Percentiles rank a stretch among this genome's conserved stretches.
phyloP scores from a whole-genome alignment of 2,888 invertebrate species.

The Mythimna vitellina region DNA sequence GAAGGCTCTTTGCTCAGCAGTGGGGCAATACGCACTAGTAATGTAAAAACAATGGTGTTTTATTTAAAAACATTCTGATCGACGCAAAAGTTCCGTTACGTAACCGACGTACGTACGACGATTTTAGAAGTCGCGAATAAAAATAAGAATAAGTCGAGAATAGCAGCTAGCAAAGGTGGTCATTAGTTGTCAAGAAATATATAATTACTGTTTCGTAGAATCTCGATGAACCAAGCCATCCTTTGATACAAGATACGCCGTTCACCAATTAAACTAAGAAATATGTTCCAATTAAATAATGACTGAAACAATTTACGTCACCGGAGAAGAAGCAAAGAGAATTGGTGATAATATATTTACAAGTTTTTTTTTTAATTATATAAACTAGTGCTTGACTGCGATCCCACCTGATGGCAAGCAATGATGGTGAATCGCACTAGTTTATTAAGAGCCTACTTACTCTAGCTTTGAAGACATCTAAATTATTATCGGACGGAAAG shows the following conservation, averaged over 20 bases:
- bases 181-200: constrained; percentile 38
- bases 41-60: background rate
- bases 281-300: constrained; percentile 32
- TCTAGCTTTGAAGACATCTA: no score
- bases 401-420: no score
- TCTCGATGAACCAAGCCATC: constrained; percentile 19
- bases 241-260: constrained; percentile 35
- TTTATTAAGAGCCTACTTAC: no score
- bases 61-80: background rate
- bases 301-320: constrained; percentile 10
- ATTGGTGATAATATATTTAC: no score
- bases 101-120: no score
- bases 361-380: background rate
- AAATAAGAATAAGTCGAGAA: constrained; percentile 3
- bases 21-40: no score
- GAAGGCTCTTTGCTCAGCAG: no score
- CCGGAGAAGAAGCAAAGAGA: background rate
- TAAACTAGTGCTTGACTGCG: background rate
- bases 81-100: background rate
- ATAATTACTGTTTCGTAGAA: constrained; percentile 37
- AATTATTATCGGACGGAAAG: no score
- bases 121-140: background rate
- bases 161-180: constrained; percentile 15
- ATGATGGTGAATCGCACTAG: no score
- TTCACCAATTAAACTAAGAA: constrained; percentile 38